These are phyloP conservation scores for Pseudomyrmex dendroicus DNA, from an alignment of 1,140 invertebrate genomes.

Conservation along the genomic window DNA sequence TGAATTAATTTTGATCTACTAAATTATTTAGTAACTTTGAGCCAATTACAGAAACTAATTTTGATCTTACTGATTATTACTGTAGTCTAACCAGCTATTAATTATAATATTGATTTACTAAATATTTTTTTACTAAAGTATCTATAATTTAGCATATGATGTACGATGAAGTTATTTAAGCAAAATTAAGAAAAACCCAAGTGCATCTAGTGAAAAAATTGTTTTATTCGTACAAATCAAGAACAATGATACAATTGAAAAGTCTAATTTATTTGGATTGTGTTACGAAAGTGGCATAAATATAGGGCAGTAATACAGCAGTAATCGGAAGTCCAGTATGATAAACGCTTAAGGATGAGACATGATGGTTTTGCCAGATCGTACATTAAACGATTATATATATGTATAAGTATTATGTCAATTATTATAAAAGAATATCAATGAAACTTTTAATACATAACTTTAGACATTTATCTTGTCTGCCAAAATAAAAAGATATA, in stretches of 20 bases:
- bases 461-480: neutral
- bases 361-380: conserved; percentile 38
- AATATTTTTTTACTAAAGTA: conserved; percentile 35
- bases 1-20: too few relatives aligned
- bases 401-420: neutral
- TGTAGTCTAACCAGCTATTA: too few relatives aligned
- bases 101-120: neutral
- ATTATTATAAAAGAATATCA: neutral
- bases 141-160: neutral
- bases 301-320: conserved; percentile 31
- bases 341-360: conserved; percentile 43
- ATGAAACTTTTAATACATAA: neutral
- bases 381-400: conserved; percentile 7
- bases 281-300: conserved; percentile 52
- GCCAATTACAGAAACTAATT: too few relatives aligned
- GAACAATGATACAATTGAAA: conserved; percentile 63
- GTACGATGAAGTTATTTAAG: conserved; percentile 54
- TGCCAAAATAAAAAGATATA: neutral
- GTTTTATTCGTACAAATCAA: conserved; percentile 76
- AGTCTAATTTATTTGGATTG: conserved; percentile 40
- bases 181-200: conserved; percentile 77
- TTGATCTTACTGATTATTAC: too few relatives aligned
- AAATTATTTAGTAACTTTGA: too few relatives aligned
- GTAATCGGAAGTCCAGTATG: neutral
- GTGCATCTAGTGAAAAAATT: conserved; percentile 76